Base-by-base conservation (phyloP, 2,888 invertebrate species). In the Syrista parreyssii region DNA sequence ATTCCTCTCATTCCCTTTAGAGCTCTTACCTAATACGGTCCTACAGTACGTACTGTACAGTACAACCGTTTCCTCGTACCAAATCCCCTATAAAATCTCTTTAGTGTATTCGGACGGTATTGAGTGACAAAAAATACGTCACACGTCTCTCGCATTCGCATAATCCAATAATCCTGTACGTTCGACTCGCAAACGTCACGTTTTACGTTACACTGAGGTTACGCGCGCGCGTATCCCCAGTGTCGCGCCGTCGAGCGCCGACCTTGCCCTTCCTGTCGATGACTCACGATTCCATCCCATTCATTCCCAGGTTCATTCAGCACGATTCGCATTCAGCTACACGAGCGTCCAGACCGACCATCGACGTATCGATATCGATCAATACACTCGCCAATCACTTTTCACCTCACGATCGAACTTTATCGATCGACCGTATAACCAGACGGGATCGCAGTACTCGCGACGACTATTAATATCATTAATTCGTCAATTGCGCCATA, bases 261-360 rank as follows among this genome's bases (percentile, higher is more conserved):
- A 73, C 85, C 85, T 85, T 85, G 85, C 84, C 85, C 85, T 85
- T 85, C 85, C 85, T 82, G 80, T 78, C 80, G 83, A 85, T 85
- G 84, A 85, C 83, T 85, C 85, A 85, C 84, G 76, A 76, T 84
- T 81, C 85, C 83, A 85, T 85, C 85, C 71, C 71, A 71, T 71
- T 71, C 71, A 71, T 71, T 71, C 71, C 12, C 33, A 71, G 23
- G 71, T 71, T 71, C 71, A 71, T 71, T 71, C 71, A 71, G 55
- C 71, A 31, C 71, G 31, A 31, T 33, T 71, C 71, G 71, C 32
- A 32, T 71, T 71, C 71, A 71, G 71, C 71, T 12, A 9, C 33
- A 55, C 55, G 55, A 31, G 71, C 71, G 31, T 71, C 71, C 31
- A 23, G 33, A 33, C 71, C 71, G 71, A 71, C 9, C 71, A 15